These are phyloP conservation scores for Chrysolina americana DNA, from an alignment of 2,888 invertebrate species.

Conservation along the genomic window DNA sequence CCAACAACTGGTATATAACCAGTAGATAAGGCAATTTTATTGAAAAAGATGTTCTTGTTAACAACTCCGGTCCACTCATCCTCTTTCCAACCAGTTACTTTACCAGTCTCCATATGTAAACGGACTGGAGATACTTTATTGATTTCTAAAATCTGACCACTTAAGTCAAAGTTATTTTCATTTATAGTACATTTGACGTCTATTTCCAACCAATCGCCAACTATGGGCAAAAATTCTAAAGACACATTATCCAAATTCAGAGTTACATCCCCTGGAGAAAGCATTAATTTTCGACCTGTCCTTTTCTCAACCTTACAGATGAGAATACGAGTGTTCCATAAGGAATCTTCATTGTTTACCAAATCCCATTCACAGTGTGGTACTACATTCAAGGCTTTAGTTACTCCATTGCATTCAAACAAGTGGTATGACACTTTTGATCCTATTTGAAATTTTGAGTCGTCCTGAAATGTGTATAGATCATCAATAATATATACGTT, in stretches of 20 bases:
- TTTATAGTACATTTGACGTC: slow-evolving; percentile 76
- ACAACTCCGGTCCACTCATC: slow-evolving; percentile 72
- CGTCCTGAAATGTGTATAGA: slow-evolving; percentile 72
- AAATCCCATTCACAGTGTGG: slow-evolving; percentile 60
- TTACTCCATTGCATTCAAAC: slow-evolving; percentile 52
- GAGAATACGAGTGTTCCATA: slow-evolving; percentile 62
- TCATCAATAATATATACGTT: slow-evolving; percentile 76
- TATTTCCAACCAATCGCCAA: slow-evolving; percentile 80
- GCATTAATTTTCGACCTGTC: slow-evolving; percentile 65
- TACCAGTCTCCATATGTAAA: slow-evolving; percentile 72
- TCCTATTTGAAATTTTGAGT: slow-evolving; percentile 69
- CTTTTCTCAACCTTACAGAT: slow-evolving; percentile 68
- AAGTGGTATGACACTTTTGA: slow-evolving; percentile 71
- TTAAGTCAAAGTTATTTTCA: slow-evolving; percentile 71
- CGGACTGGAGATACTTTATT: slow-evolving; percentile 75
- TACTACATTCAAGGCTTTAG: slow-evolving; percentile 69
- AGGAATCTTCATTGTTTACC: slow-evolving; percentile 69
- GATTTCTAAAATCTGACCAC: slow-evolving; percentile 76
- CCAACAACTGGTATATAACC: slow-evolving; percentile 74
- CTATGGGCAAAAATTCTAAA: slow-evolving; percentile 77
- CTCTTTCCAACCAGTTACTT: slow-evolving; percentile 69
- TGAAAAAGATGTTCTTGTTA: slow-evolving; percentile 75
- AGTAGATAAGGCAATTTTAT: slow-evolving; percentile 71
- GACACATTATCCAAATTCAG: slow-evolving; percentile 76
- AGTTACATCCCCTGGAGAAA: slow-evolving; percentile 73